phyloP scores from a whole-genome alignment of 2,113 vertebrate species.

The Cettia cetti region DNA sequence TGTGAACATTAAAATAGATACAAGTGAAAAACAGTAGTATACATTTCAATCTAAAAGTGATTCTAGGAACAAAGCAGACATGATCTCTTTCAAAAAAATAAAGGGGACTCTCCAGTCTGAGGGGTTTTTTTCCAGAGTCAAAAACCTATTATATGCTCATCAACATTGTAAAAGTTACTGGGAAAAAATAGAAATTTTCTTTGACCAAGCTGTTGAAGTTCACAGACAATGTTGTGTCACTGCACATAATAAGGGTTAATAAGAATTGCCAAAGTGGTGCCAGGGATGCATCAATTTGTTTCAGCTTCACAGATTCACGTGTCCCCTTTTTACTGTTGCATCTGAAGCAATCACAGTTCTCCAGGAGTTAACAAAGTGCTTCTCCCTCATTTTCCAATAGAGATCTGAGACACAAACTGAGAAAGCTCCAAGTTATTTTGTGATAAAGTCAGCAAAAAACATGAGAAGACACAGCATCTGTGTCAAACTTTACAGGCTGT shows the following conservation, averaged over 20 bases:
- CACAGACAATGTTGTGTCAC: neutral
- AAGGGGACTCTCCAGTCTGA: neutral
- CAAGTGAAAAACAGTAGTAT: conserved; percentile 10
- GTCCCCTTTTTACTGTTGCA: neutral
- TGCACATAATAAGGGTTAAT: neutral
- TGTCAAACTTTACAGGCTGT: neutral
- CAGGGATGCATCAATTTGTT: neutral
- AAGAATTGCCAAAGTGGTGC: neutral
- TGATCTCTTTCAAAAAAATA: neutral
- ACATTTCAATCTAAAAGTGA: conserved; percentile 22
- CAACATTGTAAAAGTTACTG: neutral
- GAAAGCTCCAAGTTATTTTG: neutral
- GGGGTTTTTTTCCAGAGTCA: neutral
- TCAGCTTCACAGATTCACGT: neutral
- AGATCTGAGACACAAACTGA: neutral
- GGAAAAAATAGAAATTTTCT: neutral
- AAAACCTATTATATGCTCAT: neutral
- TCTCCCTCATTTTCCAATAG: neutral
- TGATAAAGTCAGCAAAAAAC: neutral
- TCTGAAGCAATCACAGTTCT: neutral
- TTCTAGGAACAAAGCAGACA: conserved; percentile 19
- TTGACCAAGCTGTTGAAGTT: neutral
- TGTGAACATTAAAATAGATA: conserved; percentile 40
- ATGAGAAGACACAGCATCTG: neutral
- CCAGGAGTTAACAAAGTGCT: neutral